Base-by-base conservation (phyloP, 2,888 invertebrate genomes). In the Melipona beecheii region DNA sequence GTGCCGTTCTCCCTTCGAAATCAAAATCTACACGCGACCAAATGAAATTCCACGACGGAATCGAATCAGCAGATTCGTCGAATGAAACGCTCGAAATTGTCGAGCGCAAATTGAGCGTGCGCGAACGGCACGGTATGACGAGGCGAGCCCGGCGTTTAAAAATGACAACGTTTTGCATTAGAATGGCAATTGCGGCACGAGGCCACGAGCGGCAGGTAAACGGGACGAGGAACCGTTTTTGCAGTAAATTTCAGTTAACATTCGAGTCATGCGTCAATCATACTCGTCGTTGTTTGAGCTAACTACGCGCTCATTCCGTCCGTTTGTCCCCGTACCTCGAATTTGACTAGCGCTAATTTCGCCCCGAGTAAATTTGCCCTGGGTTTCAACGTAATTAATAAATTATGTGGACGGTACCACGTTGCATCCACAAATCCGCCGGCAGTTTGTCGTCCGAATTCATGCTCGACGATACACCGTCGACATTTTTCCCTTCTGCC, bases 301-400 rank as follows among this genome's bases (percentile, higher is more conserved):
- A 82, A 80, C 89, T 78, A 77, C 78, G 17, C 72, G 64, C 77
- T 73, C 81, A 65, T 85, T 81, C 76, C 83, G 78, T 66, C 78
- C 86, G 83, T 88, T 84, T 84, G 83, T 80, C 60, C 74, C 66
- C 64, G 65, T 66, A 75, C 64, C 64, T 65, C 60, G 65, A 85
- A 85, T 89, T 85, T 74, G 83, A 72, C 78, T 50, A 43, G 71
- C 81, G 78, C 80, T 80, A 83, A 81, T 88, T 89, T 81, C 78
- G 71, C 2, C 2, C 52, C 64, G 60, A 52, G 78, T 68, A 81
- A 81, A 75, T 78, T 80, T 69, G 62, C 76, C 60, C 69, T 69
- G 69, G 76, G 79, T 81, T 78, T 89, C 81, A 27, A 72, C 64
- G 78, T 76, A 87, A 86, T 88, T 85, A 82, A 77, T 82, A 80